Conservation (phyloP, 2,113 vertebrate genomes). For the Plecotus auritus region DNA sequence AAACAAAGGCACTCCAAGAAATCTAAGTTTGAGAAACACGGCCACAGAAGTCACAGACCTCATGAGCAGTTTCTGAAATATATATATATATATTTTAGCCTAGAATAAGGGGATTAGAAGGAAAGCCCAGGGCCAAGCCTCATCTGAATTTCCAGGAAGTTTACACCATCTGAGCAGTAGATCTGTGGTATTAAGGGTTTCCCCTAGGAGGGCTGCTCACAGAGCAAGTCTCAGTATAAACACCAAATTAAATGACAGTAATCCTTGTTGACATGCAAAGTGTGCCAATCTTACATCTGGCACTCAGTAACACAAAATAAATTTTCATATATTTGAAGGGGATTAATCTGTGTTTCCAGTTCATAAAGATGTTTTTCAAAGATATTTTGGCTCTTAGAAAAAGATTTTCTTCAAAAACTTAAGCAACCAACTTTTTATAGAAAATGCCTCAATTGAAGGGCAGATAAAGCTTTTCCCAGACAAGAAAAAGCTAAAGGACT, state of each 20-base stretch:
- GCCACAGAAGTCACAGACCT: background rate
- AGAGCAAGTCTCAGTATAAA: slow-evolving; percentile 12
- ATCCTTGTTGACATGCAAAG: slow-evolving; percentile 48
- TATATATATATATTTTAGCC: background rate
- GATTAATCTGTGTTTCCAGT: slow-evolving; percentile 27
- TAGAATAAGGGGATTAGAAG: background rate
- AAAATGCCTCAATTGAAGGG: background rate
- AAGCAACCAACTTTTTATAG: background rate
- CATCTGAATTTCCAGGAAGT: background rate
- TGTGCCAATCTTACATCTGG: slow-evolving; percentile 29
- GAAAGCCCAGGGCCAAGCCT: background rate
- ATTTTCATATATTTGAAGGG: slow-evolving; percentile 37
- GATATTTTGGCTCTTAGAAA: slow-evolving; percentile 2
- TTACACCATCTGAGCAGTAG: background rate
- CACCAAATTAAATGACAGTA: background rate
- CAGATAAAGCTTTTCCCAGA: background rate
- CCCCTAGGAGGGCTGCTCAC: background rate
- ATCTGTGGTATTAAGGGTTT: background rate
- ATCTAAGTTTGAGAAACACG: background rate
- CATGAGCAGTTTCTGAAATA: background rate
- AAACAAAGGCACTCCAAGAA: slow-evolving; percentile 40
- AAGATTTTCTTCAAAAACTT: background rate
- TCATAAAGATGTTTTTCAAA: slow-evolving; percentile 40
- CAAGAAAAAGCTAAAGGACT: background rate
- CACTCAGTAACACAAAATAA: background rate